Percentiles rank a stretch among this genome's conserved stretches.
phyloP scores from a whole-genome alignment of 2,113 vertebrate species.

The Cervus canadensis region DNA sequence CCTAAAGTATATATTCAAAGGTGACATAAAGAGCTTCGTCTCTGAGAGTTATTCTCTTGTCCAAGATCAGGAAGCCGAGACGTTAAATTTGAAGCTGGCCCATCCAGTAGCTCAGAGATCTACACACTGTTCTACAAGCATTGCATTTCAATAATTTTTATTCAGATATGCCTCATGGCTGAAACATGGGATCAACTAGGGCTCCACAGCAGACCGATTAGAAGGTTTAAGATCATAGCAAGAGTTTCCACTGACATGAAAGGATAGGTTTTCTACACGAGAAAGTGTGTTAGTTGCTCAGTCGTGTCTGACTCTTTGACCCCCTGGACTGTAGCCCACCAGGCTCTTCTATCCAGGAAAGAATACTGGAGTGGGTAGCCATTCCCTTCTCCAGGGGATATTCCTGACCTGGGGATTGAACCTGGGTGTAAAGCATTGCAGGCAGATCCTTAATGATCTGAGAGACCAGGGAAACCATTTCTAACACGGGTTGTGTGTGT shows the following conservation, averaged over 20 bases:
- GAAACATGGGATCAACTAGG: neutral
- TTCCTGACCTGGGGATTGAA: neutral
- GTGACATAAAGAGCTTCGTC: neutral
- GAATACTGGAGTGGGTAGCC: neutral
- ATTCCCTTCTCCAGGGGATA: neutral
- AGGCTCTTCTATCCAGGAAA: neutral
- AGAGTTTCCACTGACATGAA: neutral
- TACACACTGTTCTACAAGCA: neutral
- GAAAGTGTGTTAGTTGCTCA: neutral
- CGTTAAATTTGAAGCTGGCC: neutral
- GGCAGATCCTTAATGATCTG: neutral
- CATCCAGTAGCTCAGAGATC: neutral
- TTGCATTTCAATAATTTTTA: neutral
- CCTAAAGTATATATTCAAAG: neutral
- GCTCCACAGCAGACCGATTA: neutral
- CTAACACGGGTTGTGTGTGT: neutral
- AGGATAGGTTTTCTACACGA: neutral
- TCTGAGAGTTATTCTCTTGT: neutral
- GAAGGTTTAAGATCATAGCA: neutral
- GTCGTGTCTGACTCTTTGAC: neutral
- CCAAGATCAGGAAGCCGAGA: neutral
- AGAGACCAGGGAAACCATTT: neutral
- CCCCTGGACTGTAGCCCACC: neutral
- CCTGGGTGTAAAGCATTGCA: neutral
- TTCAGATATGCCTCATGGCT: neutral